Conservation (phyloP, 2,797 vertebrate species). For the Acropternis orthonyx region DNA sequence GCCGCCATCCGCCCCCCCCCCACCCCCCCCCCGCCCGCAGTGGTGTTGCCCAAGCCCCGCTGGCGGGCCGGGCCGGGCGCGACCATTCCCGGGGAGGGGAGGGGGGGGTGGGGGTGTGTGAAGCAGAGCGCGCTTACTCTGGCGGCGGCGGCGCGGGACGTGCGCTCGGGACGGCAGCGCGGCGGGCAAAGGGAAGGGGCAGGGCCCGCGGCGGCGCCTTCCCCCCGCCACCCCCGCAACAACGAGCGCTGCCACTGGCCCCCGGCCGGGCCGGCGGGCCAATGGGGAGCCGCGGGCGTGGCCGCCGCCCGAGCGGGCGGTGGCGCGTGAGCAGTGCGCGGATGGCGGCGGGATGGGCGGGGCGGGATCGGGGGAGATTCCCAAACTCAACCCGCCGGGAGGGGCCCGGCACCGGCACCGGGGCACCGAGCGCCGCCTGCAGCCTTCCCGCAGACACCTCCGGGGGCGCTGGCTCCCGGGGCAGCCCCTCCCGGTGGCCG, state of each 20-base stretch:
- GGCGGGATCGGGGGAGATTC: no score
- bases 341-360: no score
- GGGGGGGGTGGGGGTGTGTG: fast-evolving
- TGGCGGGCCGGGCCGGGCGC: fast-evolving
- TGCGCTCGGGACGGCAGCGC: neutral
- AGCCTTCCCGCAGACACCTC: no score
- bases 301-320: fast-evolving
- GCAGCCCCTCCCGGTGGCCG: no score
- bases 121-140: neutral
- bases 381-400: no score
- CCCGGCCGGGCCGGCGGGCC: fast-evolving
- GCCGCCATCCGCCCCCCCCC: neutral
- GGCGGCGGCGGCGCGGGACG: neutral
- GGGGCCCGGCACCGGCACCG: no score
- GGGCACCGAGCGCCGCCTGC: no score
- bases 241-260: neutral
- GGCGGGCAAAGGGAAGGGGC: constrained; percentile 11
- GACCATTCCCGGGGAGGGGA: fast-evolving
- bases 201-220: neutral
- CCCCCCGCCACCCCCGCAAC: neutral
- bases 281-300: neutral
- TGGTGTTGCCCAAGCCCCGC: neutral
- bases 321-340: neutral
- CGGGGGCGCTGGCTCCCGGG: no score
- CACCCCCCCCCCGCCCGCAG: neutral